Evolutionary conservation across 2,113 vertebrate genomes (phyloP).

Genomic region (Cochlearius cochlearius): DNA sequence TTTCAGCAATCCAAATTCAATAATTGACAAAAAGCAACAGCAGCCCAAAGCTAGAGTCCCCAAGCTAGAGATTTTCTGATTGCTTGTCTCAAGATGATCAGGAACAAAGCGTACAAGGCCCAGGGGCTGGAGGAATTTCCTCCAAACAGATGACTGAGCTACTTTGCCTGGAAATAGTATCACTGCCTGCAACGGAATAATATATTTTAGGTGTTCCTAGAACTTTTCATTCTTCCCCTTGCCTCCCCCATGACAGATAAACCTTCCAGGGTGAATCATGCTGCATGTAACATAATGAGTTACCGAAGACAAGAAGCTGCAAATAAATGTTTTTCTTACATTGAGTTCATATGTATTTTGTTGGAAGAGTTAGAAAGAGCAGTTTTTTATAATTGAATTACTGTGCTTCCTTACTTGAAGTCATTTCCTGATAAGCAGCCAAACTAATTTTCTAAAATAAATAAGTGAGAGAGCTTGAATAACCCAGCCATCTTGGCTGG

Average conservation of each 20-base stretch:
- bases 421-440: slow-evolving; percentile 69
- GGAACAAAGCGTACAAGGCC: not conserved
- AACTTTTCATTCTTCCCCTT: not conserved
- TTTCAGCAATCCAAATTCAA: not conserved
- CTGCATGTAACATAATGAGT: not conserved
- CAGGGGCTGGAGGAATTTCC: not conserved
- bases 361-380: not conserved
- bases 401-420: slow-evolving; percentile 50
- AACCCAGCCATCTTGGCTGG: slow-evolving; percentile 39
- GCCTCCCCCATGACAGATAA: not conserved
- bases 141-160: not conserved
- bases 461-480: slow-evolving; percentile 36
- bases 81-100: not conserved
- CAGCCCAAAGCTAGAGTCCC: fast-evolving
- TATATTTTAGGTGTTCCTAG: not conserved
- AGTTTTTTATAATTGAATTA: slow-evolving; percentile 37
- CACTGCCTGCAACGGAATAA: not conserved
- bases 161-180: not conserved
- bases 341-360: not conserved
- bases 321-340: not conserved
- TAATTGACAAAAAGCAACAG: not conserved
- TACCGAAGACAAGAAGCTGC: not conserved
- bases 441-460: slow-evolving; percentile 45
- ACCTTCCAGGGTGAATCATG: not conserved
- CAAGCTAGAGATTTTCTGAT: not conserved